Evolutionary conservation across 1,140 invertebrate genomes (phyloP).

Genomic region (Sitophilus oryzae): DNA sequence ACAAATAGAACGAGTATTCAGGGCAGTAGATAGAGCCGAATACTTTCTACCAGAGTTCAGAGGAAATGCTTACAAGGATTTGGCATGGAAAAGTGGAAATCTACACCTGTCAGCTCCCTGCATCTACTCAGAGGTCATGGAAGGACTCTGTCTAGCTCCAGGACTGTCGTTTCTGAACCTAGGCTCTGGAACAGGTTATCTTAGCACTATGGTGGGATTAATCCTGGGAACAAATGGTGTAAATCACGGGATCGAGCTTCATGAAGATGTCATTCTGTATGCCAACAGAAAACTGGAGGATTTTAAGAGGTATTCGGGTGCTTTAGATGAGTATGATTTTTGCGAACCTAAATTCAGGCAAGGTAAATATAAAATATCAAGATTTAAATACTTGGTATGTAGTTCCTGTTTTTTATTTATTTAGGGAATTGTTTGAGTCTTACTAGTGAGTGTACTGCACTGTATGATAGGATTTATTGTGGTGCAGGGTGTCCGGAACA

Average conservation of each 20-base stretch:
- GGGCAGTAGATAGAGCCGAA: conserved; percentile 76
- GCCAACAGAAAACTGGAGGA: conserved; percentile 64
- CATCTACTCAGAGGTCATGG: conserved; percentile 88
- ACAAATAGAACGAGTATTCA: conserved; percentile 69
- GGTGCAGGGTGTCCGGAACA: conserved; percentile 73
- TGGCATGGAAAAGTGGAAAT: conserved; percentile 77
- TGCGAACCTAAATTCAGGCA: conserved; percentile 74
- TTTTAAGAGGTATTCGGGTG: conserved; percentile 65
- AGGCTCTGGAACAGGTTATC: conserved; percentile 85
- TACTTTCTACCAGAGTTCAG: conserved; percentile 67
- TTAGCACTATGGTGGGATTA: conserved; percentile 84
- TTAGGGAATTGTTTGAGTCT: conserved; percentile 78
- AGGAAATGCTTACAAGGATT: conserved; percentile 72
- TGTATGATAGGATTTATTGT: conserved; percentile 87
- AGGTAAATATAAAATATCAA: no score
- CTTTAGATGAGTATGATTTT: conserved; percentile 81
- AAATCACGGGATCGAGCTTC: conserved; percentile 83
- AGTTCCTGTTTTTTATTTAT: no score
- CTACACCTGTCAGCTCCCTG: conserved; percentile 86
- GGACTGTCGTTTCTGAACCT: conserved; percentile 83
- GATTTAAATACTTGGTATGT: no score
- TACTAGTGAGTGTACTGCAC: conserved; percentile 47
- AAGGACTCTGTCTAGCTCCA: conserved; percentile 63
- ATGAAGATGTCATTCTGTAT: conserved; percentile 73
- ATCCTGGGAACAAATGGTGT: conserved; percentile 72